Percentiles rank a stretch among this genome's conserved stretches.
These are phyloP conservation scores for Callipepla californica DNA, from an alignment of 2,113 vertebrate genomes.

Conservation along the genomic window DNA sequence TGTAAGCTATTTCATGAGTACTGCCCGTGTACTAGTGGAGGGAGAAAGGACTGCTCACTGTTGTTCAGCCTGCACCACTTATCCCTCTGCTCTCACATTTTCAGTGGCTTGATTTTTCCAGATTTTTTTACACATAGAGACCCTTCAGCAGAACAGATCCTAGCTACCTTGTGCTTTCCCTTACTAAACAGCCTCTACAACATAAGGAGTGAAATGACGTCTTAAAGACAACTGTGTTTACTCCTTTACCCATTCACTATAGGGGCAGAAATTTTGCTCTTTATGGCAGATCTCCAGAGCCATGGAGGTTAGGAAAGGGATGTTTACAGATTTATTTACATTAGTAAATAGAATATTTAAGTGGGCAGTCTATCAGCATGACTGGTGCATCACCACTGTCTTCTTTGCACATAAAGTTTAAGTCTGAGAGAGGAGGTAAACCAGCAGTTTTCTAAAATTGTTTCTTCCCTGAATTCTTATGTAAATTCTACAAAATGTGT, in stretches of 20 bases:
- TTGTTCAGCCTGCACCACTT: fast-evolving
- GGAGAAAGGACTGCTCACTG: not conserved
- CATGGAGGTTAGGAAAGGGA: not conserved
- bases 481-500: not conserved
- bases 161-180: not conserved
- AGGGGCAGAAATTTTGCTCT: not conserved
- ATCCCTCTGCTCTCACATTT: not conserved
- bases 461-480: not conserved
- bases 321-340: not conserved
- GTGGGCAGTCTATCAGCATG: not conserved
- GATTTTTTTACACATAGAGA: not conserved
- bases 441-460: not conserved
- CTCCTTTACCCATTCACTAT: not conserved
- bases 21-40: fast-evolving
- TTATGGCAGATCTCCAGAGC: not conserved
- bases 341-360: not conserved
- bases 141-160: not conserved
- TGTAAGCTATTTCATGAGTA: fast-evolving
- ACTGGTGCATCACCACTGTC: fast-evolving
- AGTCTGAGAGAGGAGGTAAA: not conserved
- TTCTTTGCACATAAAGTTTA: not conserved
- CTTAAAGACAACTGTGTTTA: not conserved
- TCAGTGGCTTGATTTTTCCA: not conserved
- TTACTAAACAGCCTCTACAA: fast-evolving
- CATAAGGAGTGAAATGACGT: not conserved